Percentiles rank a stretch among this genome's conserved stretches.
Evolutionary conservation across 2,797 vertebrate genomes (phyloP).

Genomic region (Notoglanidium macrostoma): DNA sequence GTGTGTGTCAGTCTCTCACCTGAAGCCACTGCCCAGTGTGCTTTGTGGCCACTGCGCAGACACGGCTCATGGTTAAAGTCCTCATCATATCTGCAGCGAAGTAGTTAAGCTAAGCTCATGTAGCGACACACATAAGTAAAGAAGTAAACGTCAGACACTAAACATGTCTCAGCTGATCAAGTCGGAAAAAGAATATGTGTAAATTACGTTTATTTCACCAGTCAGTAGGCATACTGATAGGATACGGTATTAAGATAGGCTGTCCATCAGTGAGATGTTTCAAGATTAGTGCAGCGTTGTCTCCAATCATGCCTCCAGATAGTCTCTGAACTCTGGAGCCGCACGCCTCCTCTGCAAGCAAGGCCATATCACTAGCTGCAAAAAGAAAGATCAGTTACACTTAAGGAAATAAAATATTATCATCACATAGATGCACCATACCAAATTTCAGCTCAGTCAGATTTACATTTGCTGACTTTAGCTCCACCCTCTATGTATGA

Average conservation of each 20-base stretch:
- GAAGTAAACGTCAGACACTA: background rate
- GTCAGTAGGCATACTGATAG: slow-evolving; percentile 26
- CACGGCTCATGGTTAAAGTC: slow-evolving; percentile 92
- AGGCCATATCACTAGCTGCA: slow-evolving; percentile 84
- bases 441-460: background rate
- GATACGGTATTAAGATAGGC: slow-evolving; percentile 90
- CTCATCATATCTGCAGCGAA: slow-evolving; percentile 82
- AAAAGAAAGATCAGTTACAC: background rate
- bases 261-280: slow-evolving; percentile 76
- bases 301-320: slow-evolving; percentile 74
- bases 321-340: slow-evolving; percentile 77
- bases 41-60: slow-evolving; percentile 78
- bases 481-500: background rate
- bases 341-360: slow-evolving; percentile 80
- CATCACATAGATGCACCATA: background rate
- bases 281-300: slow-evolving; percentile 73
- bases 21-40: slow-evolving; percentile 88
- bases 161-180: background rate
- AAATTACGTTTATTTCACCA: background rate
- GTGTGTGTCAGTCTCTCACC: slow-evolving; percentile 67
- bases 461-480: background rate
- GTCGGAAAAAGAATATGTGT: background rate
- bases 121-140: background rate
- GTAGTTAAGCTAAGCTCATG: slow-evolving; percentile 60
- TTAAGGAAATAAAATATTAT: background rate